These are phyloP conservation scores for Uloborus plumipes DNA, from an alignment of 2,888 invertebrate genomes.

Conservation along the genomic window DNA sequence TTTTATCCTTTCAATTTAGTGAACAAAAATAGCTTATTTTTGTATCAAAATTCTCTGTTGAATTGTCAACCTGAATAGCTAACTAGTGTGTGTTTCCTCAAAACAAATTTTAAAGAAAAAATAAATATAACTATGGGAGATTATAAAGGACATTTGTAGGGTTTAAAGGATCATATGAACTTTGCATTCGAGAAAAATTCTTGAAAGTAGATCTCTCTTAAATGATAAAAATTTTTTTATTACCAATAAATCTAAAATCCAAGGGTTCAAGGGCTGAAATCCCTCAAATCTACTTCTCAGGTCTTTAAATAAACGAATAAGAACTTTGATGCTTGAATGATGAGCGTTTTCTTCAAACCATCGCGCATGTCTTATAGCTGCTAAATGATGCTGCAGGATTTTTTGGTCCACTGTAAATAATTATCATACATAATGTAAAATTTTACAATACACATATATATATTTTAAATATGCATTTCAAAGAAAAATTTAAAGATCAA, in stretches of 20 bases:
- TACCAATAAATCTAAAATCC: conserved; percentile 92
- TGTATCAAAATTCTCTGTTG: no score
- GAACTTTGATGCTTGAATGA: conserved; percentile 94
- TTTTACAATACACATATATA: no score
- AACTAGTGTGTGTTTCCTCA: no score
- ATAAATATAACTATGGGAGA: no score
- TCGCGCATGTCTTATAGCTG: conserved; percentile 93
- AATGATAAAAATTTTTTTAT: not conserved
- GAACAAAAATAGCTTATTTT: no score
- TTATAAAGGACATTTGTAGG: no score
- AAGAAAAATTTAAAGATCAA: not conserved
- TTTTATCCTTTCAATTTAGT: no score
- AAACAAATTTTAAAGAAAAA: no score
- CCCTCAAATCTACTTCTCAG: conserved; percentile 90
- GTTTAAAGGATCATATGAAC: no score
- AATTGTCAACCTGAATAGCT: no score
- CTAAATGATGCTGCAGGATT: conserved; percentile 88
- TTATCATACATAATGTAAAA: not conserved
- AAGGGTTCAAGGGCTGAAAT: conserved; percentile 90
- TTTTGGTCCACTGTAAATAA: conserved; percentile 75
- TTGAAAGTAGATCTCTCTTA: no score
- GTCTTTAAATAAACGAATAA: conserved; percentile 94
- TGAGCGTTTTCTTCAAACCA: conserved; percentile 99
- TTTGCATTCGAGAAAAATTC: no score
- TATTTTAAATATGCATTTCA: not conserved